phyloP scores from a whole-genome alignment of 2,797 vertebrate species.

The Chiloscyllium punctatum region DNA sequence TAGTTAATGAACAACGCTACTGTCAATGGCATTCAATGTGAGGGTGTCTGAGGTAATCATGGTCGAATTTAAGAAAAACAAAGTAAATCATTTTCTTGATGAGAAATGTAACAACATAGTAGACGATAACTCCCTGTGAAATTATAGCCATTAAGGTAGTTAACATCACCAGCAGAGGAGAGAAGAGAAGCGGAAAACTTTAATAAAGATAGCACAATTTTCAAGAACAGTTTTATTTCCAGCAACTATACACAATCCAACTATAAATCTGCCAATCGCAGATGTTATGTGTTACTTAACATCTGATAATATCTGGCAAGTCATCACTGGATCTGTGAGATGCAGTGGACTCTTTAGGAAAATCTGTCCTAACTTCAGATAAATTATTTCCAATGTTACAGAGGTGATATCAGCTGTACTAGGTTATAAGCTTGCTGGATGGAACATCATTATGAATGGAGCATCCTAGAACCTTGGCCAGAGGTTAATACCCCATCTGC shows the following conservation, averaged over 20 bases:
- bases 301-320: too few relatives aligned
- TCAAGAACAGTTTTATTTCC: not conserved
- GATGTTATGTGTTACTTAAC: too few relatives aligned
- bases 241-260: not conserved
- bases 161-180: not conserved
- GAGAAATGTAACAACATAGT: not conserved
- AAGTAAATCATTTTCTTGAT: not conserved
- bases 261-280: too few relatives aligned
- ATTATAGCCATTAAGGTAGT: not conserved
- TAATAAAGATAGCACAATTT: not conserved
- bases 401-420: not conserved
- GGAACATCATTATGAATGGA: too few relatives aligned
- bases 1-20: not conserved
- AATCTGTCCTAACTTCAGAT: not conserved
- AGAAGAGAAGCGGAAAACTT: not conserved
- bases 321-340: too few relatives aligned
- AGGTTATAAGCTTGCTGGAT: not conserved
- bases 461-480: too few relatives aligned
- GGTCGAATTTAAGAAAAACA: not conserved
- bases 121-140: too few relatives aligned
- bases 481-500: too few relatives aligned
- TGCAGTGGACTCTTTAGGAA: too few relatives aligned
- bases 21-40: not conserved
- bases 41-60: not conserved
- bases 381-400: not conserved